A percentile compares a stretch with the other conserved stretches of the same genome.
Conservation (phyloP, 2,113 vertebrate genomes). For the Paradoxurus hermaphroditus region DNA sequence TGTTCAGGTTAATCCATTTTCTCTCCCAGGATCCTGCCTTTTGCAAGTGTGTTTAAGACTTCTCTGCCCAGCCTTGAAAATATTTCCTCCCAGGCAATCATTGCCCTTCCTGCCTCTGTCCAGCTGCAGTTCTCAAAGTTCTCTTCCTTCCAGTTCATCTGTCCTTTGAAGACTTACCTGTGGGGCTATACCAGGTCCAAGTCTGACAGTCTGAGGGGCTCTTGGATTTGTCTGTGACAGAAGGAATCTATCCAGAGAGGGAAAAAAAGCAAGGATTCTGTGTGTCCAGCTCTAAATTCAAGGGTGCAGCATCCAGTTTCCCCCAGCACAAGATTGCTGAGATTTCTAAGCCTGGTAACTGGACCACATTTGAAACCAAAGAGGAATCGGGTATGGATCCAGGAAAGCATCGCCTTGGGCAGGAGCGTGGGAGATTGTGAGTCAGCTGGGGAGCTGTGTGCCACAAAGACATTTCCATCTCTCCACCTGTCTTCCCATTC, state of each 20-base stretch:
- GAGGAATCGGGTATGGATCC: neutral
- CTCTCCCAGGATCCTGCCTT: neutral
- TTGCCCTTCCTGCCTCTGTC: neutral
- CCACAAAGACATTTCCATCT: no score
- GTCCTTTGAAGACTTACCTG: neutral
- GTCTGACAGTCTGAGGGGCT: neutral
- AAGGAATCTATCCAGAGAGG: neutral
- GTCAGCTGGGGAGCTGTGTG: neutral
- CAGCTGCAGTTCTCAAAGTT: neutral
- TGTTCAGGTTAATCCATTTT: neutral
- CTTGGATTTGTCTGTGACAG: neutral
- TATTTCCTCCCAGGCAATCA: neutral
- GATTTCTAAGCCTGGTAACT: neutral
- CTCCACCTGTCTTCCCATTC: neutral
- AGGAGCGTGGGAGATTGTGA: neutral
- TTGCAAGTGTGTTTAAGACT: neutral
- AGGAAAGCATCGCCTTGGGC: accelerated
- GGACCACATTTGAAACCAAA: neutral
- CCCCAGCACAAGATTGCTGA: neutral
- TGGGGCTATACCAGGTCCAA: neutral
- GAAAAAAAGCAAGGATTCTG: no score
- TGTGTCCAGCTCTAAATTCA: neutral
- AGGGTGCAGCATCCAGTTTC: no score
- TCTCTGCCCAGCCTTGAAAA: neutral
- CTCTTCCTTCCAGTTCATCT: neutral